Evolutionary conservation across 2,888 invertebrate genomes (phyloP).

Genomic region (Dryobotodes eremita): DNA sequence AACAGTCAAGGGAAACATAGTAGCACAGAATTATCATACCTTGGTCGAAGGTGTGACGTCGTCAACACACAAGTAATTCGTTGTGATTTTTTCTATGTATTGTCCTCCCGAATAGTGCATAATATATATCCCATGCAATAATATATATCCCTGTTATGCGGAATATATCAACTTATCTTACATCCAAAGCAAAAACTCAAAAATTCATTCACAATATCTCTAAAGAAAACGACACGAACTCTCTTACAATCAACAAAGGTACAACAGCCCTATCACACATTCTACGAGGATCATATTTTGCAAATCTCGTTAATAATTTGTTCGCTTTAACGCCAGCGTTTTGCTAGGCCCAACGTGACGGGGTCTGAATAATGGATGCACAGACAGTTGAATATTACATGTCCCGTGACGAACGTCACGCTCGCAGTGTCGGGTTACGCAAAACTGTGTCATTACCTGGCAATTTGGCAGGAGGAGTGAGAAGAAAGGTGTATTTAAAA

Average conservation of each 20-base stretch:
- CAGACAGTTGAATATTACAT: slow-evolving; percentile 65
- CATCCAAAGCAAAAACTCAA: background rate
- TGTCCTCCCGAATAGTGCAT: background rate
- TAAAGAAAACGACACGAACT: slow-evolving; percentile 11
- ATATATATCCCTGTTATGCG: background rate
- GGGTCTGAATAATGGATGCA: slow-evolving; percentile 63
- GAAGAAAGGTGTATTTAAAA: background rate
- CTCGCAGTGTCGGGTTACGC: slow-evolving; percentile 40
- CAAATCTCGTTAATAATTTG: slow-evolving; percentile 65
- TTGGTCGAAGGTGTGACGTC: background rate
- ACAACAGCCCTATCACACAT: slow-evolving; percentile 20
- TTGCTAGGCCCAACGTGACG: slow-evolving; percentile 51
- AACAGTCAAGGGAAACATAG: background rate
- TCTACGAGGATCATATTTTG: slow-evolving; percentile 59
- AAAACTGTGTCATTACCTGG: slow-evolving; percentile 51
- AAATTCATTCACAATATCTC: background rate
- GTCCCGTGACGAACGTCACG: slow-evolving; percentile 37
- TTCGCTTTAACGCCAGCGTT: slow-evolving; percentile 57
- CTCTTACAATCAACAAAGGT: slow-evolving; percentile 26
- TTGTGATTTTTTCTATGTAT: background rate
- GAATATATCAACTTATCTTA: background rate
- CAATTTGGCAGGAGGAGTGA: slow-evolving; percentile 17
- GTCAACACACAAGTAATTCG: background rate
- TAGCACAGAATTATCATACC: background rate
- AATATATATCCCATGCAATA: too few species aligned